Evolutionary conservation across 1,140 invertebrate species (phyloP).

Genomic region (Thalassaphorura encarpata): DNA sequence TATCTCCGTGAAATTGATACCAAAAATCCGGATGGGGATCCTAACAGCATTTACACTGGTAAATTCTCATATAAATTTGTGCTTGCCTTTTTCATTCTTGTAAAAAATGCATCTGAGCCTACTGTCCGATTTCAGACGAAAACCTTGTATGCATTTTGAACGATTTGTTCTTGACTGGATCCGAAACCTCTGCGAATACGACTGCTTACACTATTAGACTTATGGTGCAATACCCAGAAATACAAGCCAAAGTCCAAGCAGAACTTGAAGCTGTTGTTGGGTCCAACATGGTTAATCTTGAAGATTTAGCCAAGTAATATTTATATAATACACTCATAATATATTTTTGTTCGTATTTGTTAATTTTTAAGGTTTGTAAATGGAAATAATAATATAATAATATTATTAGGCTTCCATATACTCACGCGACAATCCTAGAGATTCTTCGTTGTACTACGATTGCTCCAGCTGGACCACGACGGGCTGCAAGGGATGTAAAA

Average conservation of each 20-base stretch:
- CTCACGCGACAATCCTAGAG: slow-evolving; percentile 20
- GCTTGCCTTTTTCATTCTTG: not conserved
- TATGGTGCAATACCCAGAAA: not conserved
- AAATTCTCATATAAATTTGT: not conserved
- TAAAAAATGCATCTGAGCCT: not conserved
- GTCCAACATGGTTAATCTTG: not conserved
- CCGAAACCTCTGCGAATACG: not conserved
- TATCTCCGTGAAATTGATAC: slow-evolving; percentile 12
- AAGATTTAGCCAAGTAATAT: slow-evolving; percentile 21
- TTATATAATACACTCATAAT: slow-evolving; percentile 26
- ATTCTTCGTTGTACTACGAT: slow-evolving; percentile 7
- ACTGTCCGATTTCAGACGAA: not conserved
- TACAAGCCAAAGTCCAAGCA: slow-evolving; percentile 1
- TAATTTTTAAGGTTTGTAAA: too few species aligned
- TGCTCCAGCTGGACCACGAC: slow-evolving; percentile 2
- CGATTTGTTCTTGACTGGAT: slow-evolving; percentile 4
- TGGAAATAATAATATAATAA: not conserved
- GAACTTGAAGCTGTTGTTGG: slow-evolving; percentile 3
- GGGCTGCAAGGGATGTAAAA: slow-evolving; percentile 16
- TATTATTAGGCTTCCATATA: slow-evolving; percentile 14
- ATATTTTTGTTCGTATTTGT: not conserved
- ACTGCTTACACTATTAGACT: not conserved
- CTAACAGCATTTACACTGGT: slow-evolving; percentile 2
- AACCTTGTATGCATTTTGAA: not conserved
- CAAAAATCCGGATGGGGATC: too few species aligned